Percentiles rank a stretch among this genome's conserved stretches.
These are phyloP conservation scores for Todus mexicanus DNA, from an alignment of 2,797 vertebrate genomes.

Conservation along the genomic window DNA sequence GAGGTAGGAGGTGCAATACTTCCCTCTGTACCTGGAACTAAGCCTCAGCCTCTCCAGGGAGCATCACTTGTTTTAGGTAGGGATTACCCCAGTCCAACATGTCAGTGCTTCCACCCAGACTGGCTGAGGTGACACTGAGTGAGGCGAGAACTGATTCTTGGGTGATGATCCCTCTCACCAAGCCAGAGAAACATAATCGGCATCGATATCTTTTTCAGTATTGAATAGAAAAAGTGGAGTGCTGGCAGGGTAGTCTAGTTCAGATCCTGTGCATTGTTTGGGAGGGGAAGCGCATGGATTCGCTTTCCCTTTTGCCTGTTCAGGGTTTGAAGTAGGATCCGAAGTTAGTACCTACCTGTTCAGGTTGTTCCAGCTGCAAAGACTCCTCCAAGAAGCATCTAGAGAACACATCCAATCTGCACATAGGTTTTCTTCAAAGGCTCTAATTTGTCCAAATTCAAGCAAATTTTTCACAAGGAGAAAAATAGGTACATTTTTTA, in stretches of 20 bases:
- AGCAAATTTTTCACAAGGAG: not conserved
- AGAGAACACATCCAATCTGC: not conserved
- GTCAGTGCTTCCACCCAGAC: not conserved
- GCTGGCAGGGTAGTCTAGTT: not conserved
- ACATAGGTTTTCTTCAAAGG: not conserved
- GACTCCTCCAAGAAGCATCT: not conserved
- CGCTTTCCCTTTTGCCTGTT: not conserved
- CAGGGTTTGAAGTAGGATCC: not conserved
- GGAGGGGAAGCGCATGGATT: not conserved
- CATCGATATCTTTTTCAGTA: not conserved
- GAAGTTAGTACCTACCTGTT: not conserved
- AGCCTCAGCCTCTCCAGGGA: not conserved
- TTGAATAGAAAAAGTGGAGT: not conserved
- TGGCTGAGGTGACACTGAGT: not conserved
- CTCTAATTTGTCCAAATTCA: not conserved
- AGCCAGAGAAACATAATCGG: not conserved
- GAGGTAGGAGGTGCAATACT: not conserved
- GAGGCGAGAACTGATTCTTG: not conserved
- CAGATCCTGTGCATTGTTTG: not conserved
- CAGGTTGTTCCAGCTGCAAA: not conserved
- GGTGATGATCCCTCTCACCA: not conserved
- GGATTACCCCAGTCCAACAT: accelerated
- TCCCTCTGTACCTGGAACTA: not conserved
- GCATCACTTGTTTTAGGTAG: not conserved
- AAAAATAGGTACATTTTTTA: not conserved